Evolutionary conservation across 2,113 vertebrate species (phyloP).

Genomic region (Labeo catla): DNA sequence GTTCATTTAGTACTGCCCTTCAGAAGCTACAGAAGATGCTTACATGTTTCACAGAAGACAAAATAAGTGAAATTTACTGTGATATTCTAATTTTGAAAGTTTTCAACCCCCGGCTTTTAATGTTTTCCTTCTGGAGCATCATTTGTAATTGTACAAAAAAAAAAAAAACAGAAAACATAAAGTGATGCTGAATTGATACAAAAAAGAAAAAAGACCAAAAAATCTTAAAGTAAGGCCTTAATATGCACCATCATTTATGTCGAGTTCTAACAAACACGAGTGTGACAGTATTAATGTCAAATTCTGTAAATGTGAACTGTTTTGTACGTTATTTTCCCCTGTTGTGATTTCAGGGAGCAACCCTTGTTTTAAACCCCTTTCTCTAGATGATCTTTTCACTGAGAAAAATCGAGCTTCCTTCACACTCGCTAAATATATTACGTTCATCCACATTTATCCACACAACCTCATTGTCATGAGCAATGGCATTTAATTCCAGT

Average conservation of each 20-base stretch:
- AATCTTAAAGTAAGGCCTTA: neutral
- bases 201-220: neutral
- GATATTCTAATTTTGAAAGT: too few relatives aligned
- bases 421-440: conserved; percentile 23
- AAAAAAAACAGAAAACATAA: too few relatives aligned
- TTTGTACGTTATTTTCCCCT: too few relatives aligned
- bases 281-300: neutral
- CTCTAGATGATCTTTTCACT: neutral
- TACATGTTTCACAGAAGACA: too few relatives aligned
- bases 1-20: too few relatives aligned
- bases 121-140: too few relatives aligned
- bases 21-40: too few relatives aligned
- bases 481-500: conserved; percentile 29
- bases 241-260: neutral
- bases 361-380: neutral
- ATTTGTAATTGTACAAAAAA: too few relatives aligned
- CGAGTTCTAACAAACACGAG: neutral
- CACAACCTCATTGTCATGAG: conserved; percentile 39
- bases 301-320: neutral
- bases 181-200: too few relatives aligned
- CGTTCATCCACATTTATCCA: conserved; percentile 31
- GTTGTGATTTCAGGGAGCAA: neutral
- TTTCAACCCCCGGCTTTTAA: too few relatives aligned
- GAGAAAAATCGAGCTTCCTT: conserved; percentile 1
- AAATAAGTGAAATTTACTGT: too few relatives aligned